A percentile compares a stretch with the other conserved stretches of the same genome.
These are phyloP conservation scores for Andrena praecox DNA, from an alignment of 2,888 invertebrate species.

Conservation along the genomic window DNA sequence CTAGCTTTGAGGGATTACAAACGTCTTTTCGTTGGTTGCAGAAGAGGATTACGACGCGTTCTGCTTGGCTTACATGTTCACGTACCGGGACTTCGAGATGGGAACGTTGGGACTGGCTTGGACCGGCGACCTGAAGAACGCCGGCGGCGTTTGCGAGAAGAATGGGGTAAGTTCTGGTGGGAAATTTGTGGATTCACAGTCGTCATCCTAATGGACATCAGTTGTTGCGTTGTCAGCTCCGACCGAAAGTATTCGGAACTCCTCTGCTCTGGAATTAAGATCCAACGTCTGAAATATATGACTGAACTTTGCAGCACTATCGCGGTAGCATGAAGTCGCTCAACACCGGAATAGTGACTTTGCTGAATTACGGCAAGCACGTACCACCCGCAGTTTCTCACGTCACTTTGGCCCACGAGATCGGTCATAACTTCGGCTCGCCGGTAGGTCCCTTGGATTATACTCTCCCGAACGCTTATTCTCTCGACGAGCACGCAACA, in stretches of 20 bases:
- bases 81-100: slow-evolving; percentile 98
- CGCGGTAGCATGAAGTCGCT: slow-evolving; percentile 96
- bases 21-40: slow-evolving; percentile 82
- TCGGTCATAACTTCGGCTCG: slow-evolving; percentile 99
- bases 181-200: neutral
- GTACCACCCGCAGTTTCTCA: slow-evolving; percentile 99
- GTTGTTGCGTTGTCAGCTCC: neutral
- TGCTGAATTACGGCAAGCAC: slow-evolving; percentile 98
- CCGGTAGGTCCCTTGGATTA: slow-evolving; percentile 89
- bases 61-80: slow-evolving; percentile 99
- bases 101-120: slow-evolving; percentile 98
- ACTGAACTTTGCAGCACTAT: slow-evolving; percentile 91
- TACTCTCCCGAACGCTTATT: neutral
- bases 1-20: slow-evolving; percentile 17
- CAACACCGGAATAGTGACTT: slow-evolving; percentile 99
- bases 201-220: neutral
- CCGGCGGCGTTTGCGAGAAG: slow-evolving; percentile 99
- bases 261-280: slow-evolving; percentile 3
- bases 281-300: slow-evolving; percentile 32
- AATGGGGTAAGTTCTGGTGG: slow-evolving; percentile 91
- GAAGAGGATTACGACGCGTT: slow-evolving; percentile 99
- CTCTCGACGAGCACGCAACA: neutral
- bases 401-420: slow-evolving; percentile 99
- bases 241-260: slow-evolving; percentile 15
- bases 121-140: slow-evolving; percentile 98